These are phyloP conservation scores for Valencia hispanica DNA, from an alignment of 2,797 vertebrate genomes.

Conservation along the genomic window DNA sequence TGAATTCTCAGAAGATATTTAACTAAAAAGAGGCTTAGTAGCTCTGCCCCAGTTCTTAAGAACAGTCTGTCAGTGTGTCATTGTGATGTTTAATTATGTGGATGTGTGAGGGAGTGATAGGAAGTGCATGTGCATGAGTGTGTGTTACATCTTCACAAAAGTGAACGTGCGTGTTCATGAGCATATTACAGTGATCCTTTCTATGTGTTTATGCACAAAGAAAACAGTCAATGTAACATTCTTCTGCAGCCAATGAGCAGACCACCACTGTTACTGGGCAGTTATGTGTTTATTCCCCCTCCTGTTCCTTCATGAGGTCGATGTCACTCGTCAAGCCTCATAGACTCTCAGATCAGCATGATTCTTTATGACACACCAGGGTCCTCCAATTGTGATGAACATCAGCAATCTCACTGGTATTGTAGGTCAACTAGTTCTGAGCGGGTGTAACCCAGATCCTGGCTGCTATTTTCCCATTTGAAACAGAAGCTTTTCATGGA, in stretches of 20 bases:
- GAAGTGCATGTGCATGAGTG: constrained; percentile 15
- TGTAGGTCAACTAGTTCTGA: constrained; percentile 76
- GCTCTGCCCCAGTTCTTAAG: neutral
- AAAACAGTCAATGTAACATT: constrained; percentile 77
- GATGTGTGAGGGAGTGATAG: constrained; percentile 8
- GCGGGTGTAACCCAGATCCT: constrained; percentile 51
- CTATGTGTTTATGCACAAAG: constrained; percentile 64
- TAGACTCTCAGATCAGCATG: constrained; percentile 74
- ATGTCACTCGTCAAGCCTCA: constrained; percentile 80
- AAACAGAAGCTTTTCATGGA: neutral
- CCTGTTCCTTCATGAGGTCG: constrained; percentile 74
- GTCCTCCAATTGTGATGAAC: constrained; percentile 70
- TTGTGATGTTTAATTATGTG: constrained; percentile 26
- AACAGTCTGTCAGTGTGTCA: constrained; percentile 19
- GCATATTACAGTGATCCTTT: constrained; percentile 63
- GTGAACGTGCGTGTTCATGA: constrained; percentile 10
- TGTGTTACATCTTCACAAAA: constrained; percentile 13
- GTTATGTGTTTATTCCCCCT: constrained; percentile 71
- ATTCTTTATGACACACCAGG: constrained; percentile 73
- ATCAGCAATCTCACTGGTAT: constrained; percentile 76
- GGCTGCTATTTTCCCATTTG: neutral
- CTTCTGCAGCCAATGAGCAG: constrained; percentile 77
- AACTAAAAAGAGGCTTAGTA: constrained; percentile 64
- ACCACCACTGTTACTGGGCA: constrained; percentile 81
- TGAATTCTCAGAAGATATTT: constrained; percentile 59